Base-by-base conservation (phyloP, 2,797 vertebrate genomes). In the Odontamblyopus rebecca region DNA sequence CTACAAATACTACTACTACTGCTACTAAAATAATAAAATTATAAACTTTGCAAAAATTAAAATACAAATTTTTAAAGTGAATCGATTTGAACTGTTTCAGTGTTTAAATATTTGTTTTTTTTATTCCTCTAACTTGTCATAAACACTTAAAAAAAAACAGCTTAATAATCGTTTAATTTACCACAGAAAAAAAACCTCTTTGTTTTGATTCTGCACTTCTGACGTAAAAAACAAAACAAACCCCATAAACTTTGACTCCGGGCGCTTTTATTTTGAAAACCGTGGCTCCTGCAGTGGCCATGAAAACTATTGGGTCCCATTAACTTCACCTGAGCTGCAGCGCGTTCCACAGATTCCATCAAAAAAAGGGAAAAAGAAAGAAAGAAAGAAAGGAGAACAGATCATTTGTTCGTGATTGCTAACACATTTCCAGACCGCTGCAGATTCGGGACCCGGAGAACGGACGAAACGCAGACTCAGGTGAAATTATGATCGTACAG, bases 271-370 rank as follows among this genome's bases (percentile, higher is more conserved):
- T 63, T 63, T 12, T 38, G 62, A 54, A 61, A 61, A 61, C 11
- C 8, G 19, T 26, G 8, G 44, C 50, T 64, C 78, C 68, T 65
- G 0, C 0, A 72, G 62, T 27, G 73, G 76, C 76, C 78, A 15
- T 73, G 69, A 81, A 67, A 70, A 29, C 69, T 61, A 76, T 63
- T 30, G 73, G 69, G 76, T 73, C 68, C 79, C 77, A 78, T 77
- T 85, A 82, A 79, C 66, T 81, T 77, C 79, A 86, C 84, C 74
- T 83, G 85, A 88, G 77, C 67, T 5, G 53, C 74, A 5, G 77
- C 78, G 74, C 84, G 75, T 89, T 89, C 88, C 86, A 38, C 74
- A 77, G 48, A 91, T 88, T 88, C 84, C 79, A 85, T 16, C 53
- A 71, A 67, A 67, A 19, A 32, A 12, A 57, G 0, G 2, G 8